Conservation (phyloP, 2,113 vertebrate species). For the Ctenodactylus gundi region DNA sequence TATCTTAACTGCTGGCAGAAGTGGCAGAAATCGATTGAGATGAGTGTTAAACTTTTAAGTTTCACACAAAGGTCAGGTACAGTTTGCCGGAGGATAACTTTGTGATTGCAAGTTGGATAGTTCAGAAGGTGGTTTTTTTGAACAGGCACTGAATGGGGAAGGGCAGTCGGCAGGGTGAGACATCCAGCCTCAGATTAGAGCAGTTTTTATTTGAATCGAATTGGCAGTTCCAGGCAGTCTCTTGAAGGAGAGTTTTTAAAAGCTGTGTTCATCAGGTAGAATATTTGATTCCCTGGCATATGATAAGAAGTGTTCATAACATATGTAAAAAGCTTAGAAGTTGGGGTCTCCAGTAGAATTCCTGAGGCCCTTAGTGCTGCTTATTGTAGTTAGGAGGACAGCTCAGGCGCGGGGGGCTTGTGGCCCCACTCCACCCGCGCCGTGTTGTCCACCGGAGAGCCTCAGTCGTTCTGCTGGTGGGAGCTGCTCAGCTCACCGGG, state of each 20-base stretch:
- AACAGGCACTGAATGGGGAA: conserved; percentile 25
- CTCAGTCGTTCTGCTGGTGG: neutral
- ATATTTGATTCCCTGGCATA: conserved; percentile 38
- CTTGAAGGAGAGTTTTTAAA: conserved; percentile 31
- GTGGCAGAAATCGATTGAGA: neutral
- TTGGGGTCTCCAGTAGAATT: conserved; percentile 1
- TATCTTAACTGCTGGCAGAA: conserved; percentile 26
- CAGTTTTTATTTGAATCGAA: conserved; percentile 25
- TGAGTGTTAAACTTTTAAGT: neutral
- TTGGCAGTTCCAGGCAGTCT: neutral
- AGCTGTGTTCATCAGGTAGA: conserved; percentile 55
- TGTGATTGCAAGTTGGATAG: conserved; percentile 18
- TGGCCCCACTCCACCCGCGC: neutral
- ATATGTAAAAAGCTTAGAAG: conserved; percentile 30
- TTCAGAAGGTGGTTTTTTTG: conserved; percentile 60
- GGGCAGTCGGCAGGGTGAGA: neutral
- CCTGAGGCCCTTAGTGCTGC: conserved; percentile 26
- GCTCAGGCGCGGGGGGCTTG: conserved; percentile 34
- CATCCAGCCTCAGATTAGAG: neutral
- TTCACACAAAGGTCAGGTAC: neutral
- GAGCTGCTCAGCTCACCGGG: conserved; percentile 46
- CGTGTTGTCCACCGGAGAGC: conserved; percentile 42
- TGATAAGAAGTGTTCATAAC: conserved; percentile 56
- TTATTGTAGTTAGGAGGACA: conserved; percentile 37
- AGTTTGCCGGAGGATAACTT: neutral